phyloP scores from a whole-genome alignment of 2,888 invertebrate species.

The Stramonita haemastoma region DNA sequence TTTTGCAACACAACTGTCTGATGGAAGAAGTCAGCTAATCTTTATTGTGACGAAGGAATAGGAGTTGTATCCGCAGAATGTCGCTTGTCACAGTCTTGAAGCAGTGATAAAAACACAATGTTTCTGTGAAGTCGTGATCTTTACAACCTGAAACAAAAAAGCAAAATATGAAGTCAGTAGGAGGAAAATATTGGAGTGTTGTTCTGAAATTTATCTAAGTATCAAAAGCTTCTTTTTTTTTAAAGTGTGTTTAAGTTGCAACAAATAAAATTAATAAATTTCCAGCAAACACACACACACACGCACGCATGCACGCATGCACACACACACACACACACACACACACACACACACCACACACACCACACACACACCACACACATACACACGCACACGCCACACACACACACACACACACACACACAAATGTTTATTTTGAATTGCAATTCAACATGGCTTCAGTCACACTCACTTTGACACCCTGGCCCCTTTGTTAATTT shows the following conservation, averaged over 20 bases:
- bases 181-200: not conserved
- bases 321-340: too few relatives aligned
- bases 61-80: too few relatives aligned
- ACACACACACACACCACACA: too few relatives aligned
- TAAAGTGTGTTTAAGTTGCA: not conserved
- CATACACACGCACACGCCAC: not conserved
- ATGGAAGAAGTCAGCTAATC: too few relatives aligned
- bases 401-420: too few relatives aligned
- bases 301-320: not conserved
- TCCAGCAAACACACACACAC: not conserved
- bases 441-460: too few relatives aligned
- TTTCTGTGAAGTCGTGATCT: not conserved
- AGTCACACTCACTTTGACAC: not conserved
- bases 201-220: not conserved
- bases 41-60: too few relatives aligned
- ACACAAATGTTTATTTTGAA: too few relatives aligned
- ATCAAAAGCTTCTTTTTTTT: too few relatives aligned
- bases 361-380: too few relatives aligned
- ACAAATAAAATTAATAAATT: too few relatives aligned
- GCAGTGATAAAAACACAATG: not conserved
- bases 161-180: too few relatives aligned
- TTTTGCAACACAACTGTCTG: not conserved
- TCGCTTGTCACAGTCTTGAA: not conserved
- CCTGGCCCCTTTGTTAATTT: not conserved
- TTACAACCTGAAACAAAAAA: not conserved